Evolutionary conservation across 2,797 vertebrate species (phyloP).

Genomic region (Characodon lateralis): DNA sequence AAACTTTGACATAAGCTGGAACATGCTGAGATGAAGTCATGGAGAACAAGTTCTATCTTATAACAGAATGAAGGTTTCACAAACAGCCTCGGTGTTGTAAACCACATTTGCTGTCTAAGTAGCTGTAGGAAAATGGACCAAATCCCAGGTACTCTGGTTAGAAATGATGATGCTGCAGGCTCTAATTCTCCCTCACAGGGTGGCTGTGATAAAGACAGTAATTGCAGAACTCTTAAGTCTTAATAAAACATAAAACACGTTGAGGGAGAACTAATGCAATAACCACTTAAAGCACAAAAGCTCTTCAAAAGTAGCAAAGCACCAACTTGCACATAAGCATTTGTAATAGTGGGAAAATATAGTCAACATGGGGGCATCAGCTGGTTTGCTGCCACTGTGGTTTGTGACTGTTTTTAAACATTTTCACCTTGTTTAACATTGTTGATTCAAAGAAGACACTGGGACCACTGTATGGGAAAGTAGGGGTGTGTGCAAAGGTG

Average conservation of each 20-base stretch:
- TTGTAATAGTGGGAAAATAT: conserved; percentile 29
- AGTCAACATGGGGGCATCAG: conserved; percentile 25
- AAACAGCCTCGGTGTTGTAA: conserved; percentile 5
- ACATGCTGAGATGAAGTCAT: conserved; percentile 6
- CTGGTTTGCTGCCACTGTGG: conserved; percentile 50
- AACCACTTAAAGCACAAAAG: background rate
- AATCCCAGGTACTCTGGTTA: conserved; percentile 4
- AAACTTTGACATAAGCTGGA: background rate
- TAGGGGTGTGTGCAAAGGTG: background rate
- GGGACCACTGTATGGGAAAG: conserved; percentile 34
- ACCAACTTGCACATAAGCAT: conserved; percentile 10
- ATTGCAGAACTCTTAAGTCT: background rate
- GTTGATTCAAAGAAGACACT: conserved; percentile 57
- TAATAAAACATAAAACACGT: background rate
- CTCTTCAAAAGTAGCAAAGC: conserved; percentile 1
- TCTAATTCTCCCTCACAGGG: background rate
- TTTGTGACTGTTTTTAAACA: conserved; percentile 46
- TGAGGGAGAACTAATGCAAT: conserved; percentile 6
- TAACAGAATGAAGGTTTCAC: conserved; percentile 18
- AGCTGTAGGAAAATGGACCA: conserved; percentile 10
- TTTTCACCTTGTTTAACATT: conserved; percentile 53
- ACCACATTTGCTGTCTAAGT: conserved; percentile 18
- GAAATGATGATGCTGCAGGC: conserved; percentile 6
- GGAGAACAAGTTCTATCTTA: conserved; percentile 13
- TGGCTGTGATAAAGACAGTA: background rate